Evolutionary conservation across 2,113 vertebrate genomes (phyloP), one percentile per base, ranked within the genome.

Genomic region (Petaurus breviceps): DNA sequence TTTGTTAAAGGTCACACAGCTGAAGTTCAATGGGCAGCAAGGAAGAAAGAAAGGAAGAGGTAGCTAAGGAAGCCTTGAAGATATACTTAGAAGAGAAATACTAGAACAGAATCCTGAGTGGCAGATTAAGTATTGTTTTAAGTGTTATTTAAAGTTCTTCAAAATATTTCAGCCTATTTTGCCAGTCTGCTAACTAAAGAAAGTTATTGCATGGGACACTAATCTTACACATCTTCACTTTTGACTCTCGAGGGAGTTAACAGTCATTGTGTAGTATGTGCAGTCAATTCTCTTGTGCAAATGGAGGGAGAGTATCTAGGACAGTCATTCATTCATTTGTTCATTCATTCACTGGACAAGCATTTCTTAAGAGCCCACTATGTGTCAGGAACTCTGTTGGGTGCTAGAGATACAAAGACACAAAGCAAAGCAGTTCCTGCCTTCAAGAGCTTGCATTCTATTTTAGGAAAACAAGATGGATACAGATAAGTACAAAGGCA

Each of bases 131-230:
- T 93, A 43, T 7, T 28, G 11, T 26, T 52, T 12, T 91, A 96
- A 51, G 26, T 89, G 95, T 95, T 92, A 90, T 89, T 46, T 52
- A 96, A 95, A 50, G 14, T 22, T 94, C 47, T 94, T 96, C 77
- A 96, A 94, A 94, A 28, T 94, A 94, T 91, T 95, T 91, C 92
- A 90, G n/a, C 1, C 3, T 3, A 49, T 90, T 93, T 94, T 93
- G 95, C 23, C 49, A 94, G 92, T 94, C 94, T 94, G 90, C 50
- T 91, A 93, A 91, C 90, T 91, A 92, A 92, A 61, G 51, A 46
- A 51, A 92, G 43, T 95, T 89, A 37, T 37, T 47, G 16, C 22
- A 2, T 50, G 43, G 10, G 57, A 91, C 6, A 22, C 16, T 43
- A 16, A 43, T 84, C 16, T 84, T 23, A 84, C 19, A 84, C 22